Evolutionary conservation across 2,888 invertebrate species (phyloP).

Genomic region (Leucophora obtusa): DNA sequence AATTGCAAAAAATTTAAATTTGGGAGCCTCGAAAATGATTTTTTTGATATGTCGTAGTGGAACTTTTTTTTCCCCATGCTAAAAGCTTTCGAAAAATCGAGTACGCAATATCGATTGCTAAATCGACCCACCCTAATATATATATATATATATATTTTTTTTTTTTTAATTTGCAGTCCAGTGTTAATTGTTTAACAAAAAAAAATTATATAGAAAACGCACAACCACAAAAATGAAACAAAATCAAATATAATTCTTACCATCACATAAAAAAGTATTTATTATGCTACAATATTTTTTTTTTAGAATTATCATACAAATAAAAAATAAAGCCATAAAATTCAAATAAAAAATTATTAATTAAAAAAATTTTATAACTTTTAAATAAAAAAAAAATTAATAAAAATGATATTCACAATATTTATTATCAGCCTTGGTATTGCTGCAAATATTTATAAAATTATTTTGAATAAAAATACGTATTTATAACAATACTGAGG

Average conservation of each 20-base stretch:
- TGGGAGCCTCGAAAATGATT: too few relatives aligned
- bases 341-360: slow-evolving; percentile 35
- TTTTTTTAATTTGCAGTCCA: neutral
- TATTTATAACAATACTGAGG: too few relatives aligned
- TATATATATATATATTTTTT: too few relatives aligned
- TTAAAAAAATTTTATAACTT: neutral
- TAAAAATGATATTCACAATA: too few relatives aligned
- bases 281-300: slow-evolving; percentile 1
- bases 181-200: neutral
- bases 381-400: neutral
- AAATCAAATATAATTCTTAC: slow-evolving; percentile 29
- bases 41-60: too few relatives aligned
- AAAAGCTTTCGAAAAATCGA: too few relatives aligned
- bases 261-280: slow-evolving; percentile 33
- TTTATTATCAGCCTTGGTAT: too few relatives aligned
- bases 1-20: too few relatives aligned
- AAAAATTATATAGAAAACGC: slow-evolving; percentile 20
- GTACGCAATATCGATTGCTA: too few relatives aligned
- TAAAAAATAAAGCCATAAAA: slow-evolving; percentile 45
- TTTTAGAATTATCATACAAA: slow-evolving; percentile 28
- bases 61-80: too few relatives aligned
- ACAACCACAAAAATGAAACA: slow-evolving; percentile 22
- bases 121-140: too few relatives aligned
- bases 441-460: neutral
- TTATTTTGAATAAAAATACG: neutral